Evolutionary conservation across 1,140 invertebrate genomes (phyloP), one percentile per base, ranked within the genome.

Genomic region (Bombus superbus): DNA sequence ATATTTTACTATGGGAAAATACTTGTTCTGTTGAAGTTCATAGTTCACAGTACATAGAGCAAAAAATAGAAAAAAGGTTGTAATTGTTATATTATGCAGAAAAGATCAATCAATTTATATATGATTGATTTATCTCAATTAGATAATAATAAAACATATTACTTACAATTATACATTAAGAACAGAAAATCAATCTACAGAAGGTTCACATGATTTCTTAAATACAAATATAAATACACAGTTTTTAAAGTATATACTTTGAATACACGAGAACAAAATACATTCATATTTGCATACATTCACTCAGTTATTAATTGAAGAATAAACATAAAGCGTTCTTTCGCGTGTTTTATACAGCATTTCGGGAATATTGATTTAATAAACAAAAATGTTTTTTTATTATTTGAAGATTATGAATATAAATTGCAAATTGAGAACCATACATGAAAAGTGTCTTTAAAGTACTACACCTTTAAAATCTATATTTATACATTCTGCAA

Each of bases 81-180:
- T 72, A 78, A 75, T 57, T 76, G 9, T 42, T 68, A 79, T 71
- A 72, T 85, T 80, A 86, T 82, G 85, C 64, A 75, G 74, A 83
- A 76, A 89, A 72, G 75, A 81, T 79, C 25, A 86, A 42, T 82
- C 80, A 86, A 77, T 73, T 28, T 28, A 32, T 64, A 74, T 53
- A 53, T 25, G n/a, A 86, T n/a, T n/a, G 44, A 83, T 88, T 89
- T 59, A 32, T 59, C 28, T 44, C 44, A 75, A 13, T 85, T 73
- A 53, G 86, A 66, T 79, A 83, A 47, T 85, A 88, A 83, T 86
- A 87, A 89, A 81, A 81, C 85, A 40, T 83, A 86, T 85, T 83
- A 91, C 81, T 87, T 86, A 89, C 89, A 91, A 86, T 90, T 89
- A 90, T 90, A 87, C 75, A 73, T 80, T 86, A 88, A 42, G 75